phyloP scores from a whole-genome alignment of 2,888 invertebrate genomes.

The Nomada ferruginata region DNA sequence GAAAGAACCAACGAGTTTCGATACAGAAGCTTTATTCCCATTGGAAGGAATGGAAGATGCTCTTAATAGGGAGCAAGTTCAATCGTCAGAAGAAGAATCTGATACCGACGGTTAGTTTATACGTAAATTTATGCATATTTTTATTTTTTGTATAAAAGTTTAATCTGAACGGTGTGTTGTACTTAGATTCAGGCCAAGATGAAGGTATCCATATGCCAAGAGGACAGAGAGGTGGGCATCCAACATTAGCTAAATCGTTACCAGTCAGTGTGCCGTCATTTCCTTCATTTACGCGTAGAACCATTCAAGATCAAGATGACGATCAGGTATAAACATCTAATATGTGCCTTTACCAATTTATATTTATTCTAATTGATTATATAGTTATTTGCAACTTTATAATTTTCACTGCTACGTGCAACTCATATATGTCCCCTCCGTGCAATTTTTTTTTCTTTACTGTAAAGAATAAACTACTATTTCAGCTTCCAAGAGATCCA shows the following conservation, averaged over 20 bases:
- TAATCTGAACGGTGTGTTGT: slow-evolving; percentile 6
- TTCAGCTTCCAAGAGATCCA: slow-evolving; percentile 77
- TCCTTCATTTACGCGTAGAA: slow-evolving; percentile 82
- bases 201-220: slow-evolving; percentile 87
- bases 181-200: slow-evolving; percentile 85
- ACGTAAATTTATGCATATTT: slow-evolving; percentile 14
- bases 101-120: slow-evolving; percentile 89
- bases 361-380: neutral
- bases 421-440: neutral
- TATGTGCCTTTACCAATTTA: neutral
- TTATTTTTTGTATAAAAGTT: neutral
- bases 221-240: slow-evolving; percentile 82
- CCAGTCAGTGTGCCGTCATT: slow-evolving; percentile 91
- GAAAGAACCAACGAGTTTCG: slow-evolving; percentile 82
- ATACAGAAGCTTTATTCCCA: slow-evolving; percentile 91
- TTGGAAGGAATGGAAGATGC: slow-evolving; percentile 89
- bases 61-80: slow-evolving; percentile 75
- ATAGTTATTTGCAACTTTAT: neutral
- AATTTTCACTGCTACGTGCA: neutral
- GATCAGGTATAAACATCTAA: slow-evolving; percentile 85
- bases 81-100: slow-evolving; percentile 86
- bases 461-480: slow-evolving; percentile 48
- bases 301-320: slow-evolving; percentile 84
- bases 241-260: slow-evolving; percentile 89
- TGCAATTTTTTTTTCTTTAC: neutral